Evolutionary conservation across 64 coral and sea anemone genomes (phyloP).

Genomic region (Cladopsammia gracilis): DNA sequence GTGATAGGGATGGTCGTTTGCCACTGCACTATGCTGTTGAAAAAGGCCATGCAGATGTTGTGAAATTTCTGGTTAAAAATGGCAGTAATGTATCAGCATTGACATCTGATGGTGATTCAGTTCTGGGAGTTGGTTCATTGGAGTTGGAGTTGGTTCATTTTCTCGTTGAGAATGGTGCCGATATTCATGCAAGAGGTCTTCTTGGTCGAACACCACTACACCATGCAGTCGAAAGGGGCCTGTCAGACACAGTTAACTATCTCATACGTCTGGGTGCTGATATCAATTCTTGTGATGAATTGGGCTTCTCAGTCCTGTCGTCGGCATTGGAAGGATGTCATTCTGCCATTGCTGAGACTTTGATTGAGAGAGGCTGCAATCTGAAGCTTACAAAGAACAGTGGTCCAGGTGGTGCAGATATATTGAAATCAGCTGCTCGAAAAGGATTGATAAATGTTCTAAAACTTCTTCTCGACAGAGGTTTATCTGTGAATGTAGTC

Average conservation of each 20-base stretch:
- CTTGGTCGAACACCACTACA: neutral
- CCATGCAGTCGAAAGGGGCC: neutral
- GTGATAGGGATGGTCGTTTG: too few relatives aligned
- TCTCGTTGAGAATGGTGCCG: neutral
- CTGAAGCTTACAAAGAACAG: neutral
- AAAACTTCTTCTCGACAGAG: neutral
- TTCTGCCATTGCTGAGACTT: neutral
- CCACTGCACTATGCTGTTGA: too few relatives aligned
- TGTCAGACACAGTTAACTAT: neutral
- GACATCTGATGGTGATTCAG: neutral
- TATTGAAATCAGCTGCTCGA: neutral
- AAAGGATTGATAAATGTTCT: neutral
- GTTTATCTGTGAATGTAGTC: neutral
- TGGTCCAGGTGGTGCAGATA: neutral
- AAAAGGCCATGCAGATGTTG: too few relatives aligned
- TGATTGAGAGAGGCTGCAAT: constrained; percentile 4
- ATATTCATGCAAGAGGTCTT: neutral
- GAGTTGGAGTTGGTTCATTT: neutral
- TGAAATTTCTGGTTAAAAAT: neutral
- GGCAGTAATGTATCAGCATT: neutral
- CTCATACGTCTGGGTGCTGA: neutral
- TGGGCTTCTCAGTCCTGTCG: neutral
- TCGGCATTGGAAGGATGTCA: neutral
- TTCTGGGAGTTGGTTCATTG: neutral
- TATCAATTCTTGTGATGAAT: neutral